Conservation (phyloP, 2,797 vertebrate genomes). For the Cichlasoma orientale region DNA sequence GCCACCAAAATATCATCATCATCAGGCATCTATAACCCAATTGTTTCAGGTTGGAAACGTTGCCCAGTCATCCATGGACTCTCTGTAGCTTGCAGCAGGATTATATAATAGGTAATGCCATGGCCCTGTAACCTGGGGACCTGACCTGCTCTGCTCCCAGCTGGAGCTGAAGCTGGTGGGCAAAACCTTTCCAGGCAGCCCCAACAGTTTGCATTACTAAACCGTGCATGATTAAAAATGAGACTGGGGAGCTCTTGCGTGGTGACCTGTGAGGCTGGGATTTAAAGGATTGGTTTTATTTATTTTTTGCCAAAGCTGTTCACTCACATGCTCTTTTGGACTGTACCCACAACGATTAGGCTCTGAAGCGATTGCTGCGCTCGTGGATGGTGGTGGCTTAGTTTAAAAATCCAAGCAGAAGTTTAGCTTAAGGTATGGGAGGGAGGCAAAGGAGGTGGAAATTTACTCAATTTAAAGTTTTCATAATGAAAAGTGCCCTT, state of each 20-base stretch:
- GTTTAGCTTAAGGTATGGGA: background rate
- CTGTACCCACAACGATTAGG: background rate
- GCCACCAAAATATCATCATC: conserved; percentile 38
- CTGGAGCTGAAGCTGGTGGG: conserved; percentile 35
- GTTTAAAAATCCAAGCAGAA: background rate
- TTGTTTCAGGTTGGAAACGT: conserved; percentile 36
- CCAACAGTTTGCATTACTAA: conserved; percentile 1
- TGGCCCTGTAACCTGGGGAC: conserved; percentile 49
- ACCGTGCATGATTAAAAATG: background rate
- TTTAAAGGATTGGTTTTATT: background rate
- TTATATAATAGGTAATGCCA: conserved; percentile 62
- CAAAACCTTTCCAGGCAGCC: background rate
- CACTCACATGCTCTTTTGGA: background rate
- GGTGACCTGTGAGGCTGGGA: background rate
- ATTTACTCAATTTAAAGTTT: background rate
- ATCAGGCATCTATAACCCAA: conserved; percentile 43
- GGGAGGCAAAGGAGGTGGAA: background rate
- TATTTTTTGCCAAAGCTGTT: background rate
- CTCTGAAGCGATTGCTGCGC: background rate
- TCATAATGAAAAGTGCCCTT: background rate
- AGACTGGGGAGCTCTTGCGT: background rate
- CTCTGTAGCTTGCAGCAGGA: conserved; percentile 31
- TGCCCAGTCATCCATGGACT: conserved; percentile 31
- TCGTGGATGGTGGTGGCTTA: background rate
- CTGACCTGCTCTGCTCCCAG: conserved; percentile 54